Percentiles rank a stretch among this genome's conserved stretches.
These are phyloP conservation scores for Pogonomyrmex barbatus DNA, from an alignment of 1,140 invertebrate species.

Conservation along the genomic window DNA sequence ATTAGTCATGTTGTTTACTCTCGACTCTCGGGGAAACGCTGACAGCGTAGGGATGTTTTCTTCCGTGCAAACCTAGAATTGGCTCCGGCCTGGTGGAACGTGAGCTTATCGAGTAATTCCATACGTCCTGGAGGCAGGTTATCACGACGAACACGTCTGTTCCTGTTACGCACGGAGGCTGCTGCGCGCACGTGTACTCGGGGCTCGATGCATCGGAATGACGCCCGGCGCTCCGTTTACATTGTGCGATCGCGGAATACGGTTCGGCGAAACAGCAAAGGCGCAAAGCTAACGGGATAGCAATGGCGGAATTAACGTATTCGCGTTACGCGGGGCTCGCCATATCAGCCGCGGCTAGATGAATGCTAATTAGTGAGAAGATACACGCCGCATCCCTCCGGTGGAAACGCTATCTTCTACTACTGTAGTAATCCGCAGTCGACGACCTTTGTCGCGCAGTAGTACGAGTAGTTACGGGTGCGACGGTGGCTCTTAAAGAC, in stretches of 20 bases:
- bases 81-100: slow-evolving; percentile 47
- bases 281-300: slow-evolving; percentile 62
- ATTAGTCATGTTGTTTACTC: slow-evolving; percentile 44
- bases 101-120: slow-evolving; percentile 69
- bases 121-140: slow-evolving; percentile 62
- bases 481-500: neutral
- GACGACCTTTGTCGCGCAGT: slow-evolving; percentile 17
- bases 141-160: slow-evolving; percentile 71
- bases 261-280: slow-evolving; percentile 68
- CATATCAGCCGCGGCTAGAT: slow-evolving; percentile 56
- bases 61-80: slow-evolving; percentile 49
- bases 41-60: slow-evolving; percentile 58
- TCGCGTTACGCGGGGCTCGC: slow-evolving; percentile 62
- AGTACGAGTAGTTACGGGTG: slow-evolving; percentile 1
- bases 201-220: slow-evolving; percentile 73
- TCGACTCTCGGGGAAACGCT: slow-evolving; percentile 25
- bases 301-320: slow-evolving; percentile 69
- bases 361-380: slow-evolving; percentile 68
- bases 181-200: slow-evolving; percentile 65
- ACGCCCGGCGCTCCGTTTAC: slow-evolving; percentile 52
- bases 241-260: slow-evolving; percentile 56
- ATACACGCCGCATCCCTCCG: slow-evolving; percentile 42
- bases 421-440: neutral
- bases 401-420: neutral
- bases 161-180: slow-evolving; percentile 71